Conservation (phyloP, 2,113 vertebrate species). For the Chaetura pelagica region DNA sequence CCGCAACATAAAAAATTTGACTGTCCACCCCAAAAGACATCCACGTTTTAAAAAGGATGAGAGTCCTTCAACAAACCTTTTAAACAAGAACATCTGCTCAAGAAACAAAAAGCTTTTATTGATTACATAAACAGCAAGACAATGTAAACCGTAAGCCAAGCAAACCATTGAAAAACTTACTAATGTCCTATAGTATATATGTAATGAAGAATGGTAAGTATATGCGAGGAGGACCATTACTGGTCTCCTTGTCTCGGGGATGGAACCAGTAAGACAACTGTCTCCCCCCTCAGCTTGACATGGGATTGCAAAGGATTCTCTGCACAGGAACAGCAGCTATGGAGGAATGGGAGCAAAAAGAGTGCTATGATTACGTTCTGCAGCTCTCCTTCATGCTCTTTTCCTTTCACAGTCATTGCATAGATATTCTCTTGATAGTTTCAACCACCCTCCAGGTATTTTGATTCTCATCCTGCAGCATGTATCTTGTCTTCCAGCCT, state of each 20-base stretch:
- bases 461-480: neutral
- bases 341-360: neutral
- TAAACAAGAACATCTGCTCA: slow-evolving; percentile 35
- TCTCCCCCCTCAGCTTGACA: neutral
- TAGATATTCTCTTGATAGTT: neutral
- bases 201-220: neutral
- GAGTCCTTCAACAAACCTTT: slow-evolving; percentile 47
- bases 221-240: neutral
- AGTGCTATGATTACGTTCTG: neutral
- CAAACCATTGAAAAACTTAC: neutral
- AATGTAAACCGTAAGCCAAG: slow-evolving; percentile 28
- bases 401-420: neutral
- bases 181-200: neutral
- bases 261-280: neutral
- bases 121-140: slow-evolving; percentile 47
- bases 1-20: slow-evolving; percentile 11
- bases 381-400: neutral
- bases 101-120: slow-evolving; percentile 52
- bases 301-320: neutral
- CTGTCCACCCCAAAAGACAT: neutral
- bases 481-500: slow-evolving; percentile 6
- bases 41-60: slow-evolving; percentile 14
- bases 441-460: neutral
- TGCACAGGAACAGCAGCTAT: neutral
- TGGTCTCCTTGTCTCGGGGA: neutral